These are phyloP conservation scores for Neocloeon triangulifer DNA, from an alignment of 1,140 invertebrate genomes.

Conservation along the genomic window DNA sequence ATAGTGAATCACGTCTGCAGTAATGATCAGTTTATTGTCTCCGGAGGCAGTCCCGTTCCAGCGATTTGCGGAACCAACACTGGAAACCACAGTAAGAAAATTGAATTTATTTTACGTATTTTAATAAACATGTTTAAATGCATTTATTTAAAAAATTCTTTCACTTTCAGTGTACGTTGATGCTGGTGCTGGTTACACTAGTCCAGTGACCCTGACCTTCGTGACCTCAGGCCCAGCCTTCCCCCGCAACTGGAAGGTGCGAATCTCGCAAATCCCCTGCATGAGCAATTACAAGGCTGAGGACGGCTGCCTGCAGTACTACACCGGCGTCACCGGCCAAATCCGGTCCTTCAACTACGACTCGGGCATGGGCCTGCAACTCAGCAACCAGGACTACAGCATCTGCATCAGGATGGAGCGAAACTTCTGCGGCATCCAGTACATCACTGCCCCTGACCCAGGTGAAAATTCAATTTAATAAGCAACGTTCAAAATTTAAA, in stretches of 20 bases:
- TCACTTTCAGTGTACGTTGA: slow-evolving; percentile 53
- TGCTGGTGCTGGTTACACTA: slow-evolving; percentile 43
- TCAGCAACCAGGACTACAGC: slow-evolving; percentile 74
- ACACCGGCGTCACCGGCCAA: slow-evolving; percentile 51
- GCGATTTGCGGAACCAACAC: slow-evolving; percentile 57
- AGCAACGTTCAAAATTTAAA: no score
- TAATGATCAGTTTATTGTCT: slow-evolving; percentile 64
- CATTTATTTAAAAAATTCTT: slow-evolving; percentile 1
- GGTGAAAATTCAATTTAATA: slow-evolving; percentile 15
- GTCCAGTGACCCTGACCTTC: slow-evolving; percentile 50
- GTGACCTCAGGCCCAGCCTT: slow-evolving; percentile 53
- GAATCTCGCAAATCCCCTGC: slow-evolving; percentile 53
- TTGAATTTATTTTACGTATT: no score
- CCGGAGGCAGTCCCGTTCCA: slow-evolving; percentile 54
- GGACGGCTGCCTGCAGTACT: slow-evolving; percentile 65
- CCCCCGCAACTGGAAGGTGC: slow-evolving; percentile 55
- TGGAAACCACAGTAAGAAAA: slow-evolving; percentile 66
- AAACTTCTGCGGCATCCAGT: slow-evolving; percentile 74
- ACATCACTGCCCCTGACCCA: slow-evolving; percentile 43
- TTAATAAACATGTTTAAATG: no score
- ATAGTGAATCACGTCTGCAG: slow-evolving; percentile 50
- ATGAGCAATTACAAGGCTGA: slow-evolving; percentile 52
- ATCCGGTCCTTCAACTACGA: slow-evolving; percentile 69
- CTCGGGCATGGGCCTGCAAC: slow-evolving; percentile 41
- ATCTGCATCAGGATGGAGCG: slow-evolving; percentile 63